Base-by-base conservation (phyloP, 2,888 invertebrate species). In the Pasiphila rectangulata region DNA sequence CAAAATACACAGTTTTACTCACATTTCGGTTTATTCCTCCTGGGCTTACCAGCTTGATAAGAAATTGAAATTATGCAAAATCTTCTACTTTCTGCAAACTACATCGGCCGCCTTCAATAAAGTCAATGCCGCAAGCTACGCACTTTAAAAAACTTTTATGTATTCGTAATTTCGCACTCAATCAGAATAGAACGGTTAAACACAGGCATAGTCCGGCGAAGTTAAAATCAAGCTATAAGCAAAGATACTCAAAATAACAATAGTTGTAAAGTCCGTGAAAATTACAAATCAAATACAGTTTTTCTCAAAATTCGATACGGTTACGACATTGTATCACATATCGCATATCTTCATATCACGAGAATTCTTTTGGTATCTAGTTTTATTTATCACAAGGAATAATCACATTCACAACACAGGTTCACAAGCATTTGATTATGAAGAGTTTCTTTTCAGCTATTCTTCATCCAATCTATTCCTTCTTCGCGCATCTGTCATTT, bases 11-110 rank as follows among this genome's bases (percentile, higher is more conserved):
- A 15, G 17, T 25, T 43, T 32, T 55, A 57, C 57, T 57, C 15
- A 57, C 57, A 57, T 57, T 52, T 27, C 42, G 24, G 15, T 36
- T 36, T 43, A 15, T 21, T 40, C 37, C 16, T 29, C 21, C 36
- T 27, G 32, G 29, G 9, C 35, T 25, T 23, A 13, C n/a, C n/a
- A 3, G 7, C 21, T 20, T 12, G 41, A 27, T 24, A 29, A n/a
- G n/a, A n/a, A n/a, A n/a, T n/a, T n/a, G n/a, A n/a, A n/a, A n/a
- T n/a, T n/a, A 30, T 45, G 38, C 35, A 25, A 27, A 17, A 19
- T 19, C 21, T 13, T 24, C 21, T 41, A 32, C 4, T 24, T 34
- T 41, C 21, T 32, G 24, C 34, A 30, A 32, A 37, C 16, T 23
- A 13, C 9, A 35, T 9, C 21, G 29, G 35, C 23, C 23, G 30